These are phyloP conservation scores for Mormyrus lacerda DNA, from an alignment of 2,113 vertebrate species.

Conservation along the genomic window DNA sequence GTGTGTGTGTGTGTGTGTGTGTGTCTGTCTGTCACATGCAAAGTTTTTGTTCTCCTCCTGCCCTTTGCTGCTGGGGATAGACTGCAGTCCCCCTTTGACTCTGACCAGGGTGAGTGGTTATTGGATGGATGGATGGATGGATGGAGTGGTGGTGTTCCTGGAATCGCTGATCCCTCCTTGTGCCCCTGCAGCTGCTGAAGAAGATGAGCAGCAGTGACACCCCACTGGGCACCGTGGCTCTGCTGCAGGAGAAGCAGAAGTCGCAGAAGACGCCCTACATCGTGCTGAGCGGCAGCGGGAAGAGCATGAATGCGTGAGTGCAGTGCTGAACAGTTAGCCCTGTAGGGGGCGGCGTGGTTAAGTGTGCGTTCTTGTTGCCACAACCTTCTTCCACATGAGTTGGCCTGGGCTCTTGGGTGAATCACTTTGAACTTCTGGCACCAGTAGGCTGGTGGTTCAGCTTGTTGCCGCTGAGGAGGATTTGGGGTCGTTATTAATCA, in stretches of 20 bases:
- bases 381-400: neutral
- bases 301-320: slow-evolving; percentile 85
- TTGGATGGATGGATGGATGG: neutral
- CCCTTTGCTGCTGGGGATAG: neutral
- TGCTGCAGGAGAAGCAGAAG: slow-evolving; percentile 93
- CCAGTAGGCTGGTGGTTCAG: neutral
- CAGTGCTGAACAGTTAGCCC: neutral
- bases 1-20: no score
- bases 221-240: slow-evolving; percentile 77
- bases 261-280: slow-evolving; percentile 89
- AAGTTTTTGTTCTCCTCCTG: neutral
- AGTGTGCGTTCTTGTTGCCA: neutral
- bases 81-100: neutral
- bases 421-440: neutral
- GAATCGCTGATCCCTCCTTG: neutral
- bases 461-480: neutral
- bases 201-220: slow-evolving; percentile 94
- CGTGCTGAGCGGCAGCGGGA: slow-evolving; percentile 85
- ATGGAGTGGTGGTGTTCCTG: neutral
- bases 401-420: neutral
- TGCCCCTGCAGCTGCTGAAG: slow-evolving; percentile 68
- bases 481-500: neutral
- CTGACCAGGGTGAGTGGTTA: neutral
- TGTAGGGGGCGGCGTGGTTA: neutral
- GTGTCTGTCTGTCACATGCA: no score